Base-by-base conservation (phyloP, 2,797 vertebrate species). In the Halcyon badia region DNA sequence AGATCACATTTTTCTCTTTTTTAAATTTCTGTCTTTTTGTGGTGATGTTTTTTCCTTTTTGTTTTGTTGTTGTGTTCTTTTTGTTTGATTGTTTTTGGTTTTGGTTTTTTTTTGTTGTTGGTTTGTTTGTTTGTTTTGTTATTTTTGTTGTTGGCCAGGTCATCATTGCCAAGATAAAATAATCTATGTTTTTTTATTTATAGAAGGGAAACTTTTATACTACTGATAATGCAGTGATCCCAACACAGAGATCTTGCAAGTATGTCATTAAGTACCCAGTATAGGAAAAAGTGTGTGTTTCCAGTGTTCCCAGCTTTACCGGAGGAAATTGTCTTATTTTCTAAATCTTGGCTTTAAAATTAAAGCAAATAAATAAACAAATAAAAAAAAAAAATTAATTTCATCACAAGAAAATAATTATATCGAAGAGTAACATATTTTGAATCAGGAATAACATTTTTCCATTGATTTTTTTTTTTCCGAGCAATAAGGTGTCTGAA, bases 391-490 rank as follows among this genome's bases (percentile, higher is more conserved):
- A 12, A 3, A 65, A 33, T 89, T 91, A 10, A 81, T 91, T 85
- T 94, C 18, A 69, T 89, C 90, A 81, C 58, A 73, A 81, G 39
- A 90, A 95, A 91, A 94, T 89, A 87, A 91, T 94, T 92, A 20
- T 64, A 75, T 91, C 64, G 83, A 44, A 83, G 71, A 92, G 44
- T 62, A 92, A 92, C 60, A 10, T 71, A 72, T 71, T 90, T 95
- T 94, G 61, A 86, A 92, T 93, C 26, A 70, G 90, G 30, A 93
- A 65, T 72, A 96, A 93, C 70, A 51, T 95, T 96, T 96, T 97
- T 70, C 85, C 71, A 87, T 91, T 90, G 91, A 91, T 87, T 72
- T 75, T 58, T 19, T 42, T 52, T 54, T 30, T 82, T 46, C 61
- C 69, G 41, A 91, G 83, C 72, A 89, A n/a, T 46, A 72, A 89